Evolutionary conservation across 1,140 invertebrate species (phyloP).

Genomic region (Sinonovacula constricta): DNA sequence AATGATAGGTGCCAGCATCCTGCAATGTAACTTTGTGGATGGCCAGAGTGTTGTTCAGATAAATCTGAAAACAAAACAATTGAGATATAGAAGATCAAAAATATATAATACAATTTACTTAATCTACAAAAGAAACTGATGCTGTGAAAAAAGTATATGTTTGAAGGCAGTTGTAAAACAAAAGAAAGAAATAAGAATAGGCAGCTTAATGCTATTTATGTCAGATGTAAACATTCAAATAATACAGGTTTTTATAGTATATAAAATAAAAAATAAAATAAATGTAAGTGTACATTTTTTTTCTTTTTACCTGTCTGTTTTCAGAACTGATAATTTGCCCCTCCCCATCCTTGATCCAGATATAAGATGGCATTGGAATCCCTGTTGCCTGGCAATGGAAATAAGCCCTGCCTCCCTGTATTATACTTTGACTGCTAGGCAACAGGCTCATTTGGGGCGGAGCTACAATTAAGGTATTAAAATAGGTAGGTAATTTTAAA

Average conservation of each 20-base stretch:
- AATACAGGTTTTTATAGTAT: background rate
- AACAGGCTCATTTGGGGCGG: conserved; percentile 5
- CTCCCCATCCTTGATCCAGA: conserved; percentile 21
- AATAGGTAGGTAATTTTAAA: background rate
- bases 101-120: background rate
- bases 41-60: conserved; percentile 35
- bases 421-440: conserved; percentile 33
- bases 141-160: background rate
- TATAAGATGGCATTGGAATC: conserved; percentile 11
- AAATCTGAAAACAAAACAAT: conserved; percentile 18
- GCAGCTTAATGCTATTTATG: no score
- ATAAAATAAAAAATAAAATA: no score
- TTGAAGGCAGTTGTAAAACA: no score
- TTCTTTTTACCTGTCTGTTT: conserved; percentile 21
- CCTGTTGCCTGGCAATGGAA: conserved; percentile 31
- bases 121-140: background rate
- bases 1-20: conserved; percentile 38
- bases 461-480: conserved; percentile 7
- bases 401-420: background rate
- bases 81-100: background rate
- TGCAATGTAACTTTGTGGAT: conserved; percentile 20
- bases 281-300: background rate
- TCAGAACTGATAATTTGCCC: background rate
- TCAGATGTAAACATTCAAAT: no score
- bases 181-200: no score